Base-by-base conservation (phyloP, 2,888 invertebrate genomes). In the Syritta pipiens region DNA sequence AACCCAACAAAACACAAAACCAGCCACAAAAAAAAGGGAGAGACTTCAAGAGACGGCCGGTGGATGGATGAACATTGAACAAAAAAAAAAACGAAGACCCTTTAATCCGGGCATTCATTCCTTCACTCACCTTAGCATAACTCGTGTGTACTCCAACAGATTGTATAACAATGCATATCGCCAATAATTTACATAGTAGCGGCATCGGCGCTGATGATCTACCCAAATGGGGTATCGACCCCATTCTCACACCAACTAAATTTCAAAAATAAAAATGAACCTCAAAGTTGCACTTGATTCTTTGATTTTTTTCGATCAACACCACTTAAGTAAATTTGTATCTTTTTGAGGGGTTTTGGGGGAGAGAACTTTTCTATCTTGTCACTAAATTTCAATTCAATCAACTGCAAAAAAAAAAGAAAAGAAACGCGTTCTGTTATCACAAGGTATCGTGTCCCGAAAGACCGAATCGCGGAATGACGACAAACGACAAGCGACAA, bases 71-170 rank as follows among this genome's bases (percentile, higher is more conserved):
- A 19, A 1, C 10, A 55, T 12, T 40, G 40, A 44, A 20, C 14
- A 19, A 9, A 12, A 2, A 19, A 42, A 24, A 26, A 37, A 37
- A 40, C 9, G 12, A 14, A 40, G 67, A 67, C 46, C 67, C 67
- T 57, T 17, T 57, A 57, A 65, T 44, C 65, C 44, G 35, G 44
- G 5, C 19, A 44, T n/a, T n/a, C 32, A 32, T 10, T 10, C 35
- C 42, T 42, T 51, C 37, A 82, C 84, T 84, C 79, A 85, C 84
- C 84, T 84, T 84, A 65, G 84, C 84, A 82, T 79, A 75, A 62
- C 57, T 81, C 57, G 46, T 75, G 77, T 81, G 55, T 72, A 83
- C 81, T 82, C 83, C 84, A 68, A 82, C 81, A 10, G 83, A 82
- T 83, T 84, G 83, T 68, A 85, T 55, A 71, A 85, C 81, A 72